Percentiles rank a stretch among this genome's conserved stretches.
These are phyloP conservation scores for Elephas maximus DNA, from an alignment of 2,113 vertebrate genomes.

Conservation along the genomic window DNA sequence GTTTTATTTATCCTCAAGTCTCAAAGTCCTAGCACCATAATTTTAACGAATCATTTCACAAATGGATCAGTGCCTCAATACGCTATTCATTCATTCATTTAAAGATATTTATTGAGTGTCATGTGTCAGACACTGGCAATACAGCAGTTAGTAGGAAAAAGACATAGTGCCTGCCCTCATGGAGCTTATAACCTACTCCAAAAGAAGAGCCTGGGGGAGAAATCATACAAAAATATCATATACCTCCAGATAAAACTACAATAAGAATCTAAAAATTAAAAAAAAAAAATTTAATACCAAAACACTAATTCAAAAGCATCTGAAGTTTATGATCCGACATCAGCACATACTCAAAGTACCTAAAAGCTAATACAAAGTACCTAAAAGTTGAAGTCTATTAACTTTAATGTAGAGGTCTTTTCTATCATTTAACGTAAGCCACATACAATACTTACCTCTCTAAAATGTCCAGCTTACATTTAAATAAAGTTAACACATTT, in stretches of 20 bases:
- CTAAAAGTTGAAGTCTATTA: background rate
- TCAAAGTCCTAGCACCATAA: conserved; percentile 19
- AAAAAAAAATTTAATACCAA: background rate
- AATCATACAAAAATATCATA: background rate
- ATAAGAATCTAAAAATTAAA: background rate
- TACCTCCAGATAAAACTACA: conserved; percentile 44
- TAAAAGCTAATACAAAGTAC: conserved; percentile 31
- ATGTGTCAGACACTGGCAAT: background rate
- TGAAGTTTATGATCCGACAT: conserved; percentile 9
- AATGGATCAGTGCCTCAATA: background rate
- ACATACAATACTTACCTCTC: background rate
- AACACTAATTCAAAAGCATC: conserved; percentile 56
- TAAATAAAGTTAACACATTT: conserved; percentile 55
- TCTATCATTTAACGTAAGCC: background rate
- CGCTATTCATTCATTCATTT: background rate
- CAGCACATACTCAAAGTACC: conserved; percentile 31
- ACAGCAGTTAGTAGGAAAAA: background rate
- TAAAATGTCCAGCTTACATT: background rate
- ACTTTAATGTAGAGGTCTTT: background rate
- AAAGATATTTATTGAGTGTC: conserved; percentile 48
- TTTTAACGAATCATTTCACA: background rate
- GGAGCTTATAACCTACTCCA: background rate
- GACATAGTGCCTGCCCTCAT: background rate
- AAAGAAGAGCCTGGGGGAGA: background rate
- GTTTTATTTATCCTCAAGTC: conserved; percentile 33